These are phyloP conservation scores for Cassiopea andromeda DNA, from an alignment of 30 jellyfish, hydroid and myxozoan species.

Conservation along the genomic window DNA sequence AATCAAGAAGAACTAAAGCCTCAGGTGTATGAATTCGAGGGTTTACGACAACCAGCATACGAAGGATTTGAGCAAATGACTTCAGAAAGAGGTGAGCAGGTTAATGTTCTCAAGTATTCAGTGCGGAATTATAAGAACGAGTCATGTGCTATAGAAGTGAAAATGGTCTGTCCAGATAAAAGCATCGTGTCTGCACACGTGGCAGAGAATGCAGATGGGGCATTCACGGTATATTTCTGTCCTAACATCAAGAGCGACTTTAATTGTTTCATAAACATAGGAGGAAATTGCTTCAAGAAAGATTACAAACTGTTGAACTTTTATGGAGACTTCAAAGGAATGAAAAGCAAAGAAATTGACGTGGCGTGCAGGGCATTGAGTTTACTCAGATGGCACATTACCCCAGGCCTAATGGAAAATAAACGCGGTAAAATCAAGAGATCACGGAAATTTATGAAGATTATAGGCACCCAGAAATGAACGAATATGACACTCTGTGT, in stretches of 20 bases:
- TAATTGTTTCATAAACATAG: constrained; percentile 79
- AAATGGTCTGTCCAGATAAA: constrained; percentile 89
- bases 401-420: constrained; percentile 92
- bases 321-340: constrained; percentile 83
- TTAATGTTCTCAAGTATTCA: constrained; percentile 45
- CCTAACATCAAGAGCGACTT: constrained; percentile 84
- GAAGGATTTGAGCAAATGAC: constrained; percentile 64
- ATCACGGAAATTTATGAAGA: constrained; percentile 50
- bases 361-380: constrained; percentile 96
- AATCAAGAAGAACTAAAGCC: neutral
- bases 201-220: constrained; percentile 89
- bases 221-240: constrained; percentile 90
- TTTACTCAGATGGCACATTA: constrained; percentile 95
- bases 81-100: constrained; percentile 74
- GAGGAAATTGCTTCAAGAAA: constrained; percentile 77
- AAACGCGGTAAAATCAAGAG: constrained; percentile 72
- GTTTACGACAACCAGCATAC: constrained; percentile 33
- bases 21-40: constrained; percentile 32
- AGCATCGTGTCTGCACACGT: constrained; percentile 98
- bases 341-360: constrained; percentile 83
- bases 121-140: constrained; percentile 66
- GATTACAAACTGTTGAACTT: constrained; percentile 82
- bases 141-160: constrained; percentile 72
- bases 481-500: neutral
- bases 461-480: constrained; percentile 30